phyloP scores from a whole-genome alignment of 2,888 invertebrate genomes.

The Ormyrus rosae region DNA sequence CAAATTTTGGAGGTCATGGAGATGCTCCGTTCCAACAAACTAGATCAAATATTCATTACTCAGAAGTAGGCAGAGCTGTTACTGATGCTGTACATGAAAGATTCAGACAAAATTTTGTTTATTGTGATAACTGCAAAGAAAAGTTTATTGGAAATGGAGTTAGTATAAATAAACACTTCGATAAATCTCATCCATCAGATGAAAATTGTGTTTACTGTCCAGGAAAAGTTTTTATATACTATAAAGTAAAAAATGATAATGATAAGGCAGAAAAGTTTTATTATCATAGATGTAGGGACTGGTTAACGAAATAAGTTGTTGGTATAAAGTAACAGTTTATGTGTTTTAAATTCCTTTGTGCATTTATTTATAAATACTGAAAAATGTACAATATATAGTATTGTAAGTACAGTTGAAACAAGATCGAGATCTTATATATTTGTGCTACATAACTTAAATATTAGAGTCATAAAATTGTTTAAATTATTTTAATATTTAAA shows the following conservation, averaged over 20 bases:
- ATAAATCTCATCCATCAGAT: conserved; percentile 63
- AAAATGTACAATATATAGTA: conserved; percentile 34
- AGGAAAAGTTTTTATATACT: conserved; percentile 68
- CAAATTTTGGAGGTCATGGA: conserved; percentile 20
- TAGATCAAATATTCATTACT: conserved; percentile 5
- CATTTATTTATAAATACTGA: conserved; percentile 50
- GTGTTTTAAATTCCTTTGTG: conserved; percentile 33
- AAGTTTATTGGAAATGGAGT: conserved; percentile 61
- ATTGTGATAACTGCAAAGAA: conserved; percentile 66
- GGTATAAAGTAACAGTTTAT: not conserved
- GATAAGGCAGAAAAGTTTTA: conserved; percentile 57
- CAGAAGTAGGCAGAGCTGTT: conserved; percentile 60
- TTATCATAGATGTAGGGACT: conserved; percentile 66
- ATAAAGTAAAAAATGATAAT: conserved; percentile 57
- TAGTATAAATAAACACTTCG: conserved; percentile 68
- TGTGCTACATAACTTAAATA: conserved; percentile 20
- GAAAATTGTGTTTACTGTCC: conserved; percentile 66
- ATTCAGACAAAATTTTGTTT: conserved; percentile 62
- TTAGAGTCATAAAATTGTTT: conserved; percentile 1
- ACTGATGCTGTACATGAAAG: conserved; percentile 71
- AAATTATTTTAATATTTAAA: not conserved
- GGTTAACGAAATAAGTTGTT: conserved; percentile 43
- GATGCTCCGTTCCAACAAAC: not conserved
- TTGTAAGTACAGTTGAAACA: conserved; percentile 32
- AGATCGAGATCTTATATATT: conserved; percentile 19